Percentiles rank a stretch among this genome's conserved stretches.
Evolutionary conservation across 2,797 vertebrate species (phyloP).

Genomic region (Loriculus beryllinus): DNA sequence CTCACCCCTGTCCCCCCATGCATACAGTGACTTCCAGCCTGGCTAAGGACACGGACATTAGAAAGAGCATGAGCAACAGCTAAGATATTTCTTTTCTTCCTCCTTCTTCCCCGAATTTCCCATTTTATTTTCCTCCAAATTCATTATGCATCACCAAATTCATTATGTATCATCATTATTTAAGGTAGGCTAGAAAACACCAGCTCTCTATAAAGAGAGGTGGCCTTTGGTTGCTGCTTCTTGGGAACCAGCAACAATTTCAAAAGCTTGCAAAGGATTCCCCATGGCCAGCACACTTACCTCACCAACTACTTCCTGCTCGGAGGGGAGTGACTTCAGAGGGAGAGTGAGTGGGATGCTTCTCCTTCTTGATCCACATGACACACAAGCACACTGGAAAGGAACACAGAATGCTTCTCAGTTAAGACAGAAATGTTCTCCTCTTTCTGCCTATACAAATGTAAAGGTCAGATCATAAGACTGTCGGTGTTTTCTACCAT

Average conservation of each 20-base stretch:
- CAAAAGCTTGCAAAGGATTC: not conserved
- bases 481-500: not conserved
- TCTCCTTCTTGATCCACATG: not conserved
- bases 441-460: not conserved
- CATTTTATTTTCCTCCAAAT: not conserved
- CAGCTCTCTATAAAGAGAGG: not conserved
- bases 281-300: constrained; percentile 27
- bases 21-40: not conserved
- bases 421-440: not conserved
- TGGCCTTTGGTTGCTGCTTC: not conserved
- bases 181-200: not conserved
- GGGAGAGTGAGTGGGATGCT: not conserved
- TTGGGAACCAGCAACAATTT: not conserved
- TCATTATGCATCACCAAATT: not conserved
- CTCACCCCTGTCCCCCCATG: not conserved
- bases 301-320: constrained; percentile 13
- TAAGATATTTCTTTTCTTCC: not conserved
- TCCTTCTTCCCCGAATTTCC: not conserved
- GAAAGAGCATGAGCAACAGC: not conserved
- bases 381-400: constrained; percentile 59
- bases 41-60: not conserved
- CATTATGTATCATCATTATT: too few species aligned
- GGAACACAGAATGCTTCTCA: not conserved
- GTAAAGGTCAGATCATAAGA: not conserved
- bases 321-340: constrained; percentile 28